phyloP scores from a whole-genome alignment of 2,113 vertebrate species.

The Pelodiscus sinensis region DNA sequence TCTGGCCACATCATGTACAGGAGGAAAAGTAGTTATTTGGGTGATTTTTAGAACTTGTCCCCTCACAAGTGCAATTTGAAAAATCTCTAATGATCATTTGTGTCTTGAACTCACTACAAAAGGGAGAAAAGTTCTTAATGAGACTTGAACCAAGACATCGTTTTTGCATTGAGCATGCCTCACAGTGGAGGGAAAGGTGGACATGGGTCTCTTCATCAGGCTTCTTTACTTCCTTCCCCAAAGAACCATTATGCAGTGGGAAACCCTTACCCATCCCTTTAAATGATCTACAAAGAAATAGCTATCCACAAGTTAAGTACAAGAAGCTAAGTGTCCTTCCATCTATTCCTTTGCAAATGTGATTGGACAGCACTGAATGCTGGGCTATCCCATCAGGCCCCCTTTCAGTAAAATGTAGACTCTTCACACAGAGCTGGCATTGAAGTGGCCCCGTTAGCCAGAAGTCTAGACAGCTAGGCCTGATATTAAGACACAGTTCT shows the following conservation, averaged over 20 bases:
- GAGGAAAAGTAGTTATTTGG: conserved; percentile 23
- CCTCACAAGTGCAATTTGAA: conserved; percentile 54
- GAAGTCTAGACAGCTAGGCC: not conserved
- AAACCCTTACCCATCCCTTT: not conserved
- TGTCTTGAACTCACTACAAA: conserved; percentile 16
- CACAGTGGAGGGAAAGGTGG: not conserved
- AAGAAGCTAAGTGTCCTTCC: not conserved
- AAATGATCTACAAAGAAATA: not conserved
- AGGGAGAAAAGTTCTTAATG: conserved; percentile 23
- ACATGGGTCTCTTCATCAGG: not conserved
- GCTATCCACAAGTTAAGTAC: not conserved
- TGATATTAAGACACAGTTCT: not conserved
- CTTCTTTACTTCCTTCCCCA: not conserved
- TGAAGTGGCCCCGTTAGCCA: not conserved
- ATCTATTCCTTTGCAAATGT: not conserved
- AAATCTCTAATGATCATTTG: not conserved
- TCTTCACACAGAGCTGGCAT: not conserved
- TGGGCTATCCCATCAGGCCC: not conserved
- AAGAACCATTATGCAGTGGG: not conserved
- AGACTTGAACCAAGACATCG: not conserved
- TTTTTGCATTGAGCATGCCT: not conserved
- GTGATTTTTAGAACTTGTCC: conserved; percentile 12
- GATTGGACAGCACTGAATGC: not conserved
- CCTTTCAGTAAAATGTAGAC: not conserved
- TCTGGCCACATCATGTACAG: not conserved